A percentile compares a stretch with the other conserved stretches of the same genome.
Evolutionary conservation across 2,888 invertebrate species (phyloP).

Genomic region (Pammene aurita): DNA sequence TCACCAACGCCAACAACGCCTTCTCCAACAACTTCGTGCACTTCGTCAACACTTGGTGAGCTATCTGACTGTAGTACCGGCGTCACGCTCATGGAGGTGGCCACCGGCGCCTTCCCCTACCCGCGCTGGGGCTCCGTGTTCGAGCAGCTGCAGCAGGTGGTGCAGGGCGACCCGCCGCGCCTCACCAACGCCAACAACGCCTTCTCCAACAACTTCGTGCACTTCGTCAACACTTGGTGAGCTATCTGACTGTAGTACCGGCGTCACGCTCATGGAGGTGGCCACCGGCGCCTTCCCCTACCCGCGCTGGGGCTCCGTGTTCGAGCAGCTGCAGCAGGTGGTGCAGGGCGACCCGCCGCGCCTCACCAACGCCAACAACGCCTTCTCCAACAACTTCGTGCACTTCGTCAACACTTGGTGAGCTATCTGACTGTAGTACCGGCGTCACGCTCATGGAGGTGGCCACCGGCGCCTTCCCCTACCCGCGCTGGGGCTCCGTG

Average conservation of each 20-base stretch:
- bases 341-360: slow-evolving; percentile 98
- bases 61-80: too few relatives aligned
- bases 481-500: slow-evolving; percentile 98
- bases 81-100: slow-evolving; percentile 98
- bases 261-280: slow-evolving; percentile 98
- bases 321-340: slow-evolving; percentile 96
- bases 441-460: slow-evolving; percentile 99
- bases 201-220: slow-evolving; percentile 95
- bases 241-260: too few relatives aligned
- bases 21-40: slow-evolving; percentile 96
- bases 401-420: slow-evolving; percentile 99
- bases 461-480: slow-evolving; percentile 98
- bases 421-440: too few relatives aligned
- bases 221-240: slow-evolving; percentile 99
- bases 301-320: slow-evolving; percentile 98
- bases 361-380: slow-evolving; percentile 89
- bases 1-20: slow-evolving; percentile 89
- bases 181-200: slow-evolving; percentile 90
- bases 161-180: slow-evolving; percentile 97
- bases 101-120: slow-evolving; percentile 98
- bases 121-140: slow-evolving; percentile 99
- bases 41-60: slow-evolving; percentile 98
- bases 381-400: slow-evolving; percentile 95
- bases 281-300: slow-evolving; percentile 99
- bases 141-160: slow-evolving; percentile 96